Percentiles rank a stretch among this genome's conserved stretches.
Evolutionary conservation across 2,888 invertebrate genomes (phyloP).

Genomic region (Trypoxylon attenuatum): DNA sequence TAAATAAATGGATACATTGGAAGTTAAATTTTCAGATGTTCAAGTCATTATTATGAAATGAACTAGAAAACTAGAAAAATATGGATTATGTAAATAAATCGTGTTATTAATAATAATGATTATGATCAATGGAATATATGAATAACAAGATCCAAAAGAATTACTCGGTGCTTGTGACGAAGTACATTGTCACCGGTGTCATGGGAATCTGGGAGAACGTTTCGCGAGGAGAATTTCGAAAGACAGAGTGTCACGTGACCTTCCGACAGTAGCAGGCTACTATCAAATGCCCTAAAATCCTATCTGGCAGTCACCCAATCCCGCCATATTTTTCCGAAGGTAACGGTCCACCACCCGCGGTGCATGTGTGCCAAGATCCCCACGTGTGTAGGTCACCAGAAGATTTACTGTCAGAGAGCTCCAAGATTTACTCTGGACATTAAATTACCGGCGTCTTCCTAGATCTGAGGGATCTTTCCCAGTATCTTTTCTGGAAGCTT

Average conservation of each 20-base stretch:
- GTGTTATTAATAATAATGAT: too few relatives aligned
- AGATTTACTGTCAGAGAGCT: not conserved
- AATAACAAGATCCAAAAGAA: too few relatives aligned
- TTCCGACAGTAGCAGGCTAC: not conserved
- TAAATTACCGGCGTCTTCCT: conserved; percentile 45
- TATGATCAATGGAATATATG: too few relatives aligned
- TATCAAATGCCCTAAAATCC: conserved; percentile 25
- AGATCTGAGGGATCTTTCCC: conserved; percentile 52
- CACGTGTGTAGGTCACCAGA: conserved; percentile 10
- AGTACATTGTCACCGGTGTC: too few relatives aligned
- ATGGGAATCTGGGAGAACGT: too few relatives aligned
- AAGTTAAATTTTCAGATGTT: too few relatives aligned
- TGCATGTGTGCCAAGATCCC: conserved; percentile 25
- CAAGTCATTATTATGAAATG: too few relatives aligned
- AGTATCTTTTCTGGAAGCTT: conserved; percentile 21
- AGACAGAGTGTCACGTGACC: conserved; percentile 17
- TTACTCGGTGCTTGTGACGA: too few relatives aligned
- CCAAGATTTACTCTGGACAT: conserved; percentile 44
- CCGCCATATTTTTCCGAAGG: conserved; percentile 47
- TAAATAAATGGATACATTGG: too few relatives aligned
- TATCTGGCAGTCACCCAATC: conserved; percentile 28
- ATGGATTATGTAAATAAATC: too few relatives aligned
- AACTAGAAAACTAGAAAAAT: too few relatives aligned
- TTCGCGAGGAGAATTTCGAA: not conserved
- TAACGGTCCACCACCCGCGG: conserved; percentile 20